Evolutionary conservation across 2,113 vertebrate species (phyloP).

Genomic region (Baryphthengus martii): DNA sequence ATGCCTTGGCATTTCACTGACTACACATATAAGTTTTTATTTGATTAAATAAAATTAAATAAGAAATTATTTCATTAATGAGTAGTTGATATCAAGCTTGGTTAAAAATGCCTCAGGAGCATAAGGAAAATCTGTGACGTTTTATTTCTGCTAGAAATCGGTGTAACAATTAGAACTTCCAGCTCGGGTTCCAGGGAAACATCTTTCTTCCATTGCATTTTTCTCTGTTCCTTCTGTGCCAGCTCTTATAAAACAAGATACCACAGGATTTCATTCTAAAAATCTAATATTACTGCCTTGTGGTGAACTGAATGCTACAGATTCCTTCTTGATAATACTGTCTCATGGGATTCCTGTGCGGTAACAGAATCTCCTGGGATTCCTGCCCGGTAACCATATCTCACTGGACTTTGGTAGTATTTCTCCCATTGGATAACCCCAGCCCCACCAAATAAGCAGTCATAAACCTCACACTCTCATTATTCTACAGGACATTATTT

Average conservation of each 20-base stretch:
- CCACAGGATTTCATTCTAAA: conserved; percentile 68
- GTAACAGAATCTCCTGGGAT: conserved; percentile 69
- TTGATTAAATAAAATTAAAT: not conserved
- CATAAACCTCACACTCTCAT: conserved; percentile 27
- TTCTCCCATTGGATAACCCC: conserved; percentile 60
- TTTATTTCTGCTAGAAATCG: not conserved
- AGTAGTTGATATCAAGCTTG: not conserved
- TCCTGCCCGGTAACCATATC: conserved; percentile 70
- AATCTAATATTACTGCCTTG: conserved; percentile 71
- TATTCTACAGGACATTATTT: conserved; percentile 31
- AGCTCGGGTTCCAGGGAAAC: conserved; percentile 35
- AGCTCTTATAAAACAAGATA: conserved; percentile 73
- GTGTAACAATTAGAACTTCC: not conserved
- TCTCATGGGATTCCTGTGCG: conserved; percentile 61
- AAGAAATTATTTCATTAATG: not conserved
- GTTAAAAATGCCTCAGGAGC: not conserved
- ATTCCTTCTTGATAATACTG: conserved; percentile 72
- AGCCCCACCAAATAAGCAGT: conserved; percentile 51
- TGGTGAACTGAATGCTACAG: conserved; percentile 57
- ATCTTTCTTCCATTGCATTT: conserved; percentile 51
- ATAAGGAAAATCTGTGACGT: not conserved
- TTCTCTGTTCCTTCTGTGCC: conserved; percentile 36
- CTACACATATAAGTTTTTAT: no score
- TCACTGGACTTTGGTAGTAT: conserved; percentile 57
- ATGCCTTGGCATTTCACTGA: not conserved